Evolutionary conservation across 2,888 invertebrate species (phyloP), one percentile per base, ranked within the genome.

Genomic region (Notodonta dromedarius): DNA sequence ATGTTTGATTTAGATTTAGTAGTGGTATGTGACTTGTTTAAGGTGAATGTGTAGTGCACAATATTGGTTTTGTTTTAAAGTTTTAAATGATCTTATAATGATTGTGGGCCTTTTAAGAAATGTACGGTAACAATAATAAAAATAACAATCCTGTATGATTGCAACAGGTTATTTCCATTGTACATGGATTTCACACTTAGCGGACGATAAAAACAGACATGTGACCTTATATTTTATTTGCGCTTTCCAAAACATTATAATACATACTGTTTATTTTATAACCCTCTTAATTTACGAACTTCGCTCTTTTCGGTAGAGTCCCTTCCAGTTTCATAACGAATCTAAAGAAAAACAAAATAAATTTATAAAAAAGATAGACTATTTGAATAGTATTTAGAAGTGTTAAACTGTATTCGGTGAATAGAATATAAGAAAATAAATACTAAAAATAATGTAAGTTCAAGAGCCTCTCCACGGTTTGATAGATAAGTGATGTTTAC

Each of bases 381-480:
- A 40, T 6, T 40, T 9, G 6, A 1, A 24, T 35, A 35, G 35
- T 6, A 5, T 35, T 35, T 35, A 0, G 8, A 42, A 14, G 48
- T 48, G n/a, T 6, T 48, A 14, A 48, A 48, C 11, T 46, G 46
- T 46, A n/a, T n/a, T 5, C 9, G 46, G 12, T 46, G 46, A 46
- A 46, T 13, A 13, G 12, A 5, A n/a, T 48, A 8, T 14, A 48
- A 7, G 11, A 48, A 14, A 14, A 14, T 5, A n/a, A 14, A 12
- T n/a, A 48, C 13, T 48, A 6, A 48, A 48, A 5, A n/a, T n/a
- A 48, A 48, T 24, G 13, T 6, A 35, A 40, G 39, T 39, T 32
- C 39, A 54, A 54, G 54, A 9, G 54, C n/a, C 39, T 54, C 54
- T 54, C 54, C 14, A 39, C 39, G 2, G 54, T n/a, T 54, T 39